Conservation (phyloP, 2,888 invertebrate species). For the Hirtodrosophila cameraria region DNA sequence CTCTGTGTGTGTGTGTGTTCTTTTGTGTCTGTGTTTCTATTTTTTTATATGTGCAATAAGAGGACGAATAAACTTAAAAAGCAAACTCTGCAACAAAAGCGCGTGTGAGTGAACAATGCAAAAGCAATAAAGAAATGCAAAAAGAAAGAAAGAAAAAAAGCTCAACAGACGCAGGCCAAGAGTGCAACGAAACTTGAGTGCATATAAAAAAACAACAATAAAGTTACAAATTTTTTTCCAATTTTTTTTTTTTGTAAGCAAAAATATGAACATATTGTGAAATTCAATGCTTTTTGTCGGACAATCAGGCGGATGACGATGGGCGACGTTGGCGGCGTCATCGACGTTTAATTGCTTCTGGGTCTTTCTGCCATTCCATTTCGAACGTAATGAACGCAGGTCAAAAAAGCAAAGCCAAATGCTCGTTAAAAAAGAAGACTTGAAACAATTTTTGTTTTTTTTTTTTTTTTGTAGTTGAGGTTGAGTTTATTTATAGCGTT, state of each 20-base stretch:
- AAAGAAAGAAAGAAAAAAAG: slow-evolving; percentile 39
- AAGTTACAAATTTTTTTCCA: slow-evolving; percentile 18
- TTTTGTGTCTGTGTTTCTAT: slow-evolving; percentile 11
- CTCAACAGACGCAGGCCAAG: slow-evolving; percentile 41
- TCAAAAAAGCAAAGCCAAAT: slow-evolving; percentile 58
- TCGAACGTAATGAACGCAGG: slow-evolving; percentile 51
- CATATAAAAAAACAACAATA: slow-evolving; percentile 23
- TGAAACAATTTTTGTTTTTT: too few relatives aligned
- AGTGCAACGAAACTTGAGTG: slow-evolving; percentile 51
- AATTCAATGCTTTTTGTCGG: slow-evolving; percentile 51
- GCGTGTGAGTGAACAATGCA: slow-evolving; percentile 52
- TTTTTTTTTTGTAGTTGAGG: slow-evolving; percentile 55
- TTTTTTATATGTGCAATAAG: slow-evolving; percentile 27
- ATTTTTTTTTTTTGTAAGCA: too few relatives aligned
- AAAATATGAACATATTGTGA: slow-evolving; percentile 67
- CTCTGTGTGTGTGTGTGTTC: slow-evolving; percentile 9
- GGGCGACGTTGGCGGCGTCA: slow-evolving; percentile 47
- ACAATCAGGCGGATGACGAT: slow-evolving; percentile 13
- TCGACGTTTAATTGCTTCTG: slow-evolving; percentile 45
- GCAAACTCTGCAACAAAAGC: slow-evolving; percentile 46
- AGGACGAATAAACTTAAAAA: slow-evolving; percentile 36
- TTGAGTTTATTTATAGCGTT: slow-evolving; percentile 73
- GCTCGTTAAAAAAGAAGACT: slow-evolving; percentile 54
- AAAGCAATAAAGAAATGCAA: slow-evolving; percentile 57
- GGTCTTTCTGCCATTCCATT: slow-evolving; percentile 45